A percentile compares a stretch with the other conserved stretches of the same genome.
Conservation (phyloP, 1,140 invertebrate species). For the Myzus persicae region DNA sequence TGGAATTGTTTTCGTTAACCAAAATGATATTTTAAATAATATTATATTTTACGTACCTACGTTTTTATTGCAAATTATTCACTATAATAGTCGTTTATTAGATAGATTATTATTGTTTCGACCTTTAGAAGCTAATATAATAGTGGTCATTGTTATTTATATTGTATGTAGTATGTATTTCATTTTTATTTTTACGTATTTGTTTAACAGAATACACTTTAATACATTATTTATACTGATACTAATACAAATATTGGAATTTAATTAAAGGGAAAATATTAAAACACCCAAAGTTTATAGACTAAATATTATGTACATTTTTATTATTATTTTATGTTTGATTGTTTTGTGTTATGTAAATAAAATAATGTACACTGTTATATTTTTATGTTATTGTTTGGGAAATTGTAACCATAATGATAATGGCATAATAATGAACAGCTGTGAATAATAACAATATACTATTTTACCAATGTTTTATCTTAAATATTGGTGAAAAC, state of each 20-base stretch:
- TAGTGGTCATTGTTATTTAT: slow-evolving; percentile 40
- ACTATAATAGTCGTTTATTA: background rate
- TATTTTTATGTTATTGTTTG: slow-evolving; percentile 6
- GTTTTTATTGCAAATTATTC: background rate
- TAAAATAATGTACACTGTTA: slow-evolving; percentile 54
- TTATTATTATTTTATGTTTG: slow-evolving; percentile 45
- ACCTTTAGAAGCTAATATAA: background rate
- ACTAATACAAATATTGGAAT: slow-evolving; percentile 51
- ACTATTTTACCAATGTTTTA: background rate
- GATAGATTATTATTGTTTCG: slow-evolving; percentile 22
- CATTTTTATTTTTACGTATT: slow-evolving; percentile 26
- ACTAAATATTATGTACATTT: slow-evolving; percentile 51
- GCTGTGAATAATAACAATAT: background rate
- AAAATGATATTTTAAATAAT: slow-evolving; percentile 35
- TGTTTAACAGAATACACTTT: slow-evolving; percentile 35
- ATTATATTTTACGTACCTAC: background rate
- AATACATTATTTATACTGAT: slow-evolving; percentile 47
- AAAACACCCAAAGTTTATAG: slow-evolving; percentile 34
- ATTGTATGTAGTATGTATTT: slow-evolving; percentile 10
- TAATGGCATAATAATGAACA: background rate
- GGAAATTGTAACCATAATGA: background rate
- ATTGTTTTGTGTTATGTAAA: slow-evolving; percentile 53
- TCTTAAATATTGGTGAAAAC: background rate
- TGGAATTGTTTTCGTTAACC: background rate
- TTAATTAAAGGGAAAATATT: slow-evolving; percentile 47